Base-by-base conservation (phyloP, 2,113 vertebrate genomes). In the Brachionichthys hirsutus region DNA sequence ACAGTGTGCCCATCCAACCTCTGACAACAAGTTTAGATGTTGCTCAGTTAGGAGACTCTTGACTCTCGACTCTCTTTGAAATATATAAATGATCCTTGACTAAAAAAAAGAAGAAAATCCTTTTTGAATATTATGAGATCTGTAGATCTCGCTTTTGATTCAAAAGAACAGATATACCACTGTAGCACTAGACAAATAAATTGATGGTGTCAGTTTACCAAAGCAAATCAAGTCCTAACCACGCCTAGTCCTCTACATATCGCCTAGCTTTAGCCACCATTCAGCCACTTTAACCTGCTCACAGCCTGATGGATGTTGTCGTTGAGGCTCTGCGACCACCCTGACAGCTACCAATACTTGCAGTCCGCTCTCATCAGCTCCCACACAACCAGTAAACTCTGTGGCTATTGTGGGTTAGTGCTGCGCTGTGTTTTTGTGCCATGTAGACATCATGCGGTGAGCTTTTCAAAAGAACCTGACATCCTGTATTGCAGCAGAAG, bases 401-500 rank as follows among this genome's bases (percentile, higher is more conserved):
- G 64, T 18, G 81, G 78, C 61, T 50, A 61, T 62, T 75, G 83
- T 73, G 78, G 75, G 53, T 56, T 38, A 61, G 48, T 18, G 7
- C 70, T 46, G 69, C 61, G 44, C 55, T 40, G 60, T 60, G 64
- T 85, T 80, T 76, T 76, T 73, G 67, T 69, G 67, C 77, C 78
- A 75, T 56, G 77, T 56, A 70, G 69, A 84, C 73, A 59, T 84
- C 78, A 78, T 85, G 84, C 66, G 80, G 82, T 70, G 78, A 84
- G 77, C 50, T 56, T 63, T 63, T 77, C 58, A 67, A 71, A 75
- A 53, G 53, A 57, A 75, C 67, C 56, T 74, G 72, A 66, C 65
- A 58, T 73, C 64, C 60, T 69, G 67, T 78, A 46, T 63, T 74
- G 42, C 62, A 64, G 73, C 58, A 47, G 40, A 61, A 60, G 54